These are phyloP conservation scores for Oligia fasciuncula DNA, from an alignment of 2,888 invertebrate species.

Conservation along the genomic window DNA sequence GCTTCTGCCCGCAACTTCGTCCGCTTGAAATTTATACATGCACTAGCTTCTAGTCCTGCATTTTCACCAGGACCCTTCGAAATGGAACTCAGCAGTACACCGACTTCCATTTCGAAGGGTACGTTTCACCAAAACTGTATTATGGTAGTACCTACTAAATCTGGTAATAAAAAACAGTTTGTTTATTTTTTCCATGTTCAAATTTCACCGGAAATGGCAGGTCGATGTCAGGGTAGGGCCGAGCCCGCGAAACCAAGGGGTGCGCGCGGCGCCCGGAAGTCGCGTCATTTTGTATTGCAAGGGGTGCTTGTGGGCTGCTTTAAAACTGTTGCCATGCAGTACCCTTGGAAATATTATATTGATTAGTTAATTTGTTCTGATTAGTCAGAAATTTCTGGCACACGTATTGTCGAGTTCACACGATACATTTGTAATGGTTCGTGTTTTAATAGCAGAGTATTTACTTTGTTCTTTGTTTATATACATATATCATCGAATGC, in stretches of 20 bases:
- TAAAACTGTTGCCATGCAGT: slow-evolving; percentile 42
- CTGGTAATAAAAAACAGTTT: slow-evolving; percentile 1
- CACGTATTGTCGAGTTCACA: background rate
- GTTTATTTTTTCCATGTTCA: slow-evolving; percentile 14
- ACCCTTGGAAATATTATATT: slow-evolving; percentile 25
- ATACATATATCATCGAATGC: background rate
- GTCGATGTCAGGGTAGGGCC: slow-evolving; percentile 51
- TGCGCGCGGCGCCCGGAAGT: slow-evolving; percentile 62
- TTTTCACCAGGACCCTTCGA: background rate
- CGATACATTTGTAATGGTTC: background rate
- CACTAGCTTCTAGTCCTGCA: too few relatives aligned
- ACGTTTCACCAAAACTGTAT: background rate
- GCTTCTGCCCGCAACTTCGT: too few relatives aligned
- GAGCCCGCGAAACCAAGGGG: slow-evolving; percentile 48
- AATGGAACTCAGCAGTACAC: background rate
- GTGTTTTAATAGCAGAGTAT: background rate
- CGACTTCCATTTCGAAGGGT: background rate
- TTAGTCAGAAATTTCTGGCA: background rate
- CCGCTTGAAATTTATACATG: too few relatives aligned
- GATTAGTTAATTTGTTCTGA: slow-evolving; percentile 35
- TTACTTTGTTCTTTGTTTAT: background rate
- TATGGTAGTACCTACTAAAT: background rate
- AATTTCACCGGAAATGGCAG: slow-evolving; percentile 46
- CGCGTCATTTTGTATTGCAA: slow-evolving; percentile 62
- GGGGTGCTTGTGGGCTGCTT: slow-evolving; percentile 45